Evolutionary conservation across 2,113 vertebrate genomes (phyloP).

Genomic region (Cnemophilus loriae): DNA sequence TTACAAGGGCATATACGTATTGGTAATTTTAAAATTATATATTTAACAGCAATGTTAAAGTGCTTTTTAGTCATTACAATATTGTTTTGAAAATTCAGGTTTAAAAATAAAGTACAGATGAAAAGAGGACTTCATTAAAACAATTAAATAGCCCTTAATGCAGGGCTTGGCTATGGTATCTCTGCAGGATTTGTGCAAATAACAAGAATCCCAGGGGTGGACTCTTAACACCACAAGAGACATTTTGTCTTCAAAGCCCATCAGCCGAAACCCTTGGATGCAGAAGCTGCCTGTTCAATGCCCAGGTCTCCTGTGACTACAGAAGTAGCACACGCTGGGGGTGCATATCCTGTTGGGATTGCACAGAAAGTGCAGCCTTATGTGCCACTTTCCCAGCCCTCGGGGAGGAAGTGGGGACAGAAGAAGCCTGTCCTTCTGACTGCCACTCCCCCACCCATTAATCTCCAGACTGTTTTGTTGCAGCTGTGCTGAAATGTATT

Average conservation of each 20-base stretch:
- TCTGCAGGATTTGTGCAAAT: background rate
- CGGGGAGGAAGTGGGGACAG: background rate
- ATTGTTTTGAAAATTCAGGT: background rate
- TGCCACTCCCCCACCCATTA: background rate
- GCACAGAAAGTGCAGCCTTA: background rate
- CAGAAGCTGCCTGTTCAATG: background rate
- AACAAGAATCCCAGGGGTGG: background rate
- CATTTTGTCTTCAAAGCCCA: background rate
- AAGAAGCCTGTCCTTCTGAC: background rate
- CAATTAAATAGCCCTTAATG: background rate
- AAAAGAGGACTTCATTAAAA: background rate
- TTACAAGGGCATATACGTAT: background rate
- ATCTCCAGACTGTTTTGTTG: background rate
- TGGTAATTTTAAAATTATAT: background rate
- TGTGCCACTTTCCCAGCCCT: background rate
- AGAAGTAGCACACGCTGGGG: background rate
- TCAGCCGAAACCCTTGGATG: background rate
- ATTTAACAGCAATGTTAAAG: background rate
- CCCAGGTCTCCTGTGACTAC: background rate
- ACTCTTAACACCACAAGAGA: background rate
- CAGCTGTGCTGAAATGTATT: conserved; percentile 43
- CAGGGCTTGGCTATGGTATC: background rate
- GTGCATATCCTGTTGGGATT: background rate
- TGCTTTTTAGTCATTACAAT: background rate
- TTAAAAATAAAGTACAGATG: background rate